These are phyloP conservation scores for Ophthalmolycus amberensis DNA, from an alignment of 2,113 vertebrate genomes.

Conservation along the genomic window DNA sequence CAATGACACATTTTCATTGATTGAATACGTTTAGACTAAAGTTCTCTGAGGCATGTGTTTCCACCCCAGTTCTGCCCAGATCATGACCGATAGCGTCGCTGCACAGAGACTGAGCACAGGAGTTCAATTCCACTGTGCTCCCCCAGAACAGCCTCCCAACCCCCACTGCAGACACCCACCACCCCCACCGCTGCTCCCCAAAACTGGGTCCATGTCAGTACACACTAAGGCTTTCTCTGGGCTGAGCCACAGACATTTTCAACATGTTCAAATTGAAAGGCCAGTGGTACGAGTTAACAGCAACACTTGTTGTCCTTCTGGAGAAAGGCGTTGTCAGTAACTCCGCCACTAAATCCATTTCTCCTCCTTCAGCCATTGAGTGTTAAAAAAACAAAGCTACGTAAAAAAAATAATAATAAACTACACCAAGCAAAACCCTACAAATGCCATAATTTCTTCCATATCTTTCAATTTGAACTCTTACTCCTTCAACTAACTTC, in stretches of 20 bases:
- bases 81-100: constrained; percentile 43
- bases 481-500: too few relatives aligned
- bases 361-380: too few relatives aligned
- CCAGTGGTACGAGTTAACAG: background rate
- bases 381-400: too few relatives aligned
- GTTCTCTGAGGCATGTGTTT: constrained; percentile 17
- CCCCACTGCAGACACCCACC: constrained; percentile 53
- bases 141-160: constrained; percentile 31
- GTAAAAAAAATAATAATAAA: too few relatives aligned
- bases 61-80: constrained; percentile 36
- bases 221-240: constrained; percentile 23
- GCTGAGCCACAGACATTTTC: background rate
- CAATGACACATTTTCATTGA: background rate
- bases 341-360: too few relatives aligned
- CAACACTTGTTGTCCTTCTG: too few relatives aligned
- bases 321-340: too few relatives aligned
- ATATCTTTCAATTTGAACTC: too few relatives aligned
- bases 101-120: constrained; percentile 33
- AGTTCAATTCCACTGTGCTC: constrained; percentile 30
- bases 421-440: too few relatives aligned
- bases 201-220: constrained; percentile 27
- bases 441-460: too few relatives aligned
- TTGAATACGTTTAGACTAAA: background rate
- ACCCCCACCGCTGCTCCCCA: constrained; percentile 13
- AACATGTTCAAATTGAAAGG: background rate